Evolutionary conservation across 2,888 invertebrate genomes (phyloP).

Genomic region (Clusia tigrina): DNA sequence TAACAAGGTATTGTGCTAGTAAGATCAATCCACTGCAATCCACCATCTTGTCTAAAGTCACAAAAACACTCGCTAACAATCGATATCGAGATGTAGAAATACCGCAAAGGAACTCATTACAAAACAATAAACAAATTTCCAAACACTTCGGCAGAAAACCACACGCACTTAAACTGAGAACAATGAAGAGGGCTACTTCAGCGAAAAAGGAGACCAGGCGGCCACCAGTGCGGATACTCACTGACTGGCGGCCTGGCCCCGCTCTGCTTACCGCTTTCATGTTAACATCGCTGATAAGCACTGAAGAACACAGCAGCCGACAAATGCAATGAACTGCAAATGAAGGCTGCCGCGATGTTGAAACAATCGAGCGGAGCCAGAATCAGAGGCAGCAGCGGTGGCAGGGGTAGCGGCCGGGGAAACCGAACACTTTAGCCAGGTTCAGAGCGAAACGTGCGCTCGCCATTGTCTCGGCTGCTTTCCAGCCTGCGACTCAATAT

Average conservation of each 20-base stretch:
- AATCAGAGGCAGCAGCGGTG: background rate
- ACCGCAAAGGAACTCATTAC: constrained; percentile 48
- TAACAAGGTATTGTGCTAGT: too few species aligned
- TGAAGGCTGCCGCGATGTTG: too few species aligned
- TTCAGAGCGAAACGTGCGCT: background rate
- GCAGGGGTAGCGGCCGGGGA: background rate
- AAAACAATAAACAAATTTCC: constrained; percentile 59
- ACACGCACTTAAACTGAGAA: constrained; percentile 4
- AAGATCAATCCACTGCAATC: too few species aligned
- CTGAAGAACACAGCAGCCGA: constrained; percentile 30
- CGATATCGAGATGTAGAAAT: too few species aligned
- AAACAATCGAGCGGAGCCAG: constrained; percentile 5
- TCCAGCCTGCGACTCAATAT: background rate
- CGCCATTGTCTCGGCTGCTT: constrained; percentile 13
- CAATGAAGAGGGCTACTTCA: background rate
- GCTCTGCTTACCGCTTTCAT: constrained; percentile 35
- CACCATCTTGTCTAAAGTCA: too few species aligned
- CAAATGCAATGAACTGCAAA: constrained; percentile 40
- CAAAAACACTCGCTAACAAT: too few species aligned
- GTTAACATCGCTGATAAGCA: constrained; percentile 53
- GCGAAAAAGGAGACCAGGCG: constrained; percentile 6
- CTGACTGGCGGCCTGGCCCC: too few species aligned
- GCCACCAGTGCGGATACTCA: too few species aligned
- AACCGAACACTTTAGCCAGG: background rate
- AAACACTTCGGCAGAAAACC: constrained; percentile 38